A percentile compares a stretch with the other conserved stretches of the same genome.
These are phyloP conservation scores for Leptopilina myrica DNA, from an alignment of 2,888 invertebrate species.

Conservation along the genomic window DNA sequence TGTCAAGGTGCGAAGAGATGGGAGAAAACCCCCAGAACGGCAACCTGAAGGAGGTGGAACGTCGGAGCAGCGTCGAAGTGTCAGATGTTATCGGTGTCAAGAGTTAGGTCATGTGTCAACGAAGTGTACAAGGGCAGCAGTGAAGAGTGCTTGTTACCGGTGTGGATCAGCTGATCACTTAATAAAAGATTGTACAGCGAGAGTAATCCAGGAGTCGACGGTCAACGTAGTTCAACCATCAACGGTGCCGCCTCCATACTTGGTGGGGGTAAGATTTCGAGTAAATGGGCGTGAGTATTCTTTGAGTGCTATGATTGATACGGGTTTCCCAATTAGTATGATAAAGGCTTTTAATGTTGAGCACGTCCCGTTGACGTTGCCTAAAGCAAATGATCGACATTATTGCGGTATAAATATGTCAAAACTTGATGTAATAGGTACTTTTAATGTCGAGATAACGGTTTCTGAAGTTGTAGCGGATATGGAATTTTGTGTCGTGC, in stretches of 20 bases:
- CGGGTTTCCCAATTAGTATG: constrained; percentile 48
- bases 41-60: neutral
- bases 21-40: neutral
- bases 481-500: constrained; percentile 41
- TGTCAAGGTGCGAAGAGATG: neutral
- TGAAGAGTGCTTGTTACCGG: neutral
- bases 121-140: neutral
- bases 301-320: constrained; percentile 42
- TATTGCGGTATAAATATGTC: constrained; percentile 38
- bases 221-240: constrained; percentile 51
- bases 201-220: neutral
- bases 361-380: neutral
- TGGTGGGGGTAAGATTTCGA: constrained; percentile 23
- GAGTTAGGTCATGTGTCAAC: neutral
- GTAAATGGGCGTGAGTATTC: neutral
- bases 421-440: constrained; percentile 30
- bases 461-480: neutral
- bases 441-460: constrained; percentile 12
- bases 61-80: neutral
- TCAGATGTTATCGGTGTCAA: neutral
- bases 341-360: constrained; percentile 37
- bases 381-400: neutral
- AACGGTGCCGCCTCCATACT: constrained; percentile 27
- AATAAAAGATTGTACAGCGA: neutral
- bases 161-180: neutral